Percentiles rank a stretch among this genome's conserved stretches.
Conservation (phyloP, 2,113 vertebrate genomes). For the Phaethornis superciliosus region DNA sequence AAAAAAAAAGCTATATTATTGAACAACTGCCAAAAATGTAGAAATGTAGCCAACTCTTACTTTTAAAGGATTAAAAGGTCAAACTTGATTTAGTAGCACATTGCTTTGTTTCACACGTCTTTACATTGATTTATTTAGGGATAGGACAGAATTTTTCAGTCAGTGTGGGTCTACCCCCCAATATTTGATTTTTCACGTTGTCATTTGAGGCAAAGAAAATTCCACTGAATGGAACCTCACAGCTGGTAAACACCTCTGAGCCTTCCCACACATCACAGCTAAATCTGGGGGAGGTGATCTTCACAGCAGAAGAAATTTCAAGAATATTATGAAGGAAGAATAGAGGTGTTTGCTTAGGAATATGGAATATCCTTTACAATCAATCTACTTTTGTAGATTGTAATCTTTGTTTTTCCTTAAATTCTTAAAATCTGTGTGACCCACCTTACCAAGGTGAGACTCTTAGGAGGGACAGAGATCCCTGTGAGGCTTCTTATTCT, state of each 20-base stretch:
- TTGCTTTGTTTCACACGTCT: neutral
- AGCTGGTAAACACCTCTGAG: neutral
- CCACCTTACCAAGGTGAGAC: neutral
- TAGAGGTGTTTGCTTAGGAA: neutral
- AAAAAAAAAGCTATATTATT: neutral
- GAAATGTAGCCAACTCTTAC: neutral
- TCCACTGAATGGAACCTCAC: too few species aligned
- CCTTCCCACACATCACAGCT: neutral
- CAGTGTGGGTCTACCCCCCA: too few species aligned
- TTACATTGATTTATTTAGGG: neutral
- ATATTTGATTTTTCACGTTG: too few species aligned
- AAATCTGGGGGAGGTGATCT: neutral
- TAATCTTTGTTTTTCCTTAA: neutral
- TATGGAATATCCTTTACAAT: neutral
- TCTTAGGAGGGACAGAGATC: neutral
- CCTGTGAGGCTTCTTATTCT: neutral
- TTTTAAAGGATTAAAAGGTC: slow-evolving; percentile 27
- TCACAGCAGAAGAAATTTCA: neutral
- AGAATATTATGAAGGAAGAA: neutral
- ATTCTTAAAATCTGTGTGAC: neutral
- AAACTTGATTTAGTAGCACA: slow-evolving; percentile 7
- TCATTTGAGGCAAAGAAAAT: too few species aligned
- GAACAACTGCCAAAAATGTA: slow-evolving; percentile 7
- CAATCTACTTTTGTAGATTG: neutral
- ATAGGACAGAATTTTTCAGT: neutral